A percentile compares a stretch with the other conserved stretches of the same genome.
Evolutionary conservation across 2,888 invertebrate species (phyloP).

Genomic region (Dendrolimus houi): DNA sequence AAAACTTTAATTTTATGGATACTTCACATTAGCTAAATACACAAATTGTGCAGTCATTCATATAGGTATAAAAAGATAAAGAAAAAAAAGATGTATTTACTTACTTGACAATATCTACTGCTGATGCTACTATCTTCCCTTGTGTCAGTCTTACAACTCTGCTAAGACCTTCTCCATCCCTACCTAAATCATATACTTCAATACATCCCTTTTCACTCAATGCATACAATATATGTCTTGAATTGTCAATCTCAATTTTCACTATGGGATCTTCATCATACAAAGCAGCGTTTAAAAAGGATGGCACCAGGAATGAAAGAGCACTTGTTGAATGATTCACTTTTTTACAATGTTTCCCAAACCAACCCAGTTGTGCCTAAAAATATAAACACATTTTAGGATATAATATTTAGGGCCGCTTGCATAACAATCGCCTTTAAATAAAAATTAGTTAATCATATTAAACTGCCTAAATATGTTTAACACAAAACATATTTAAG

Average conservation of each 20-base stretch:
- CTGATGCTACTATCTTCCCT: conserved; percentile 83
- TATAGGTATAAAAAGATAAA: no score
- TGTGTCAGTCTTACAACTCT: conserved; percentile 86
- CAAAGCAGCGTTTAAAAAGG: conserved; percentile 90
- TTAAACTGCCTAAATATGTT: no score
- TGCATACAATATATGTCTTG: conserved; percentile 91
- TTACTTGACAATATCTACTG: conserved; percentile 89
- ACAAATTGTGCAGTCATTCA: no score
- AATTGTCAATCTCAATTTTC: conserved; percentile 92
- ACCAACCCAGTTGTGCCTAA: conserved; percentile 92
- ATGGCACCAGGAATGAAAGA: conserved; percentile 91
- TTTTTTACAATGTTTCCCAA: conserved; percentile 95
- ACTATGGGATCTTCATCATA: conserved; percentile 92
- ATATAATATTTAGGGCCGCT: no score
- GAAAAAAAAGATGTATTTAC: conserved; percentile 17
- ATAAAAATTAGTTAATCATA: no score
- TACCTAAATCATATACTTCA: conserved; percentile 92
- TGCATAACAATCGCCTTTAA: no score
- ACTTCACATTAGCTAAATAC: no score
- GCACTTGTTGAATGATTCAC: conserved; percentile 94
- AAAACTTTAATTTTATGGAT: no score
- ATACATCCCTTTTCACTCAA: conserved; percentile 92
- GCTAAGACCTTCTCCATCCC: conserved; percentile 82
- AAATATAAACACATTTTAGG: conserved; percentile 14
- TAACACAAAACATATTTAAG: no score